Evolutionary conservation across 2,797 vertebrate species (phyloP), one percentile per base, ranked within the genome.

Genomic region (Varecia variegata): DNA sequence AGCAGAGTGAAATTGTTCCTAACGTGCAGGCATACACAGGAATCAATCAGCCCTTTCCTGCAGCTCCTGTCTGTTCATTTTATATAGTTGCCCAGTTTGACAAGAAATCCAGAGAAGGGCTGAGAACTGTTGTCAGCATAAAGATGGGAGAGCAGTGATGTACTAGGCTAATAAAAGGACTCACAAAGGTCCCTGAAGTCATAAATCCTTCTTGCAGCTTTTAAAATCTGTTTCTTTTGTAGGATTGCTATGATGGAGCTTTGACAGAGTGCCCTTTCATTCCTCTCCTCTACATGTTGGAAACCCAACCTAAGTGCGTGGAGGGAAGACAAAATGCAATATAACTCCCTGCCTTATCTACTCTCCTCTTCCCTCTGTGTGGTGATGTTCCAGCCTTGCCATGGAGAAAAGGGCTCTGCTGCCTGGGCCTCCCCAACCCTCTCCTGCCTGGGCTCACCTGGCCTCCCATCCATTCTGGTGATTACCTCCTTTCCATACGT

Each of bases 161-260:
- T 97, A 88, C 95, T 1, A 47, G 97, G 96, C 95, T 98, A 98
- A 98, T 97, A 97, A 98, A 98, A 98, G 90, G 94, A 92, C 94
- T 96, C 93, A 95, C 95, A 97, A 98, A 97, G 93, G 96, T 98
- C 96, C 96, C 96, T 91, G 79, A 95, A 96, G 97, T 95, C 98
- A 96, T 97, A 98, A 98, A 98, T 98, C 85, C 96, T 98, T 97
- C 98, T 96, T 73, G 79, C 35, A 20, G 97, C 96, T 98, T 98
- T 98, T 98, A 98, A 97, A 93, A 98, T 98, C 98, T 97, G 95
- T 97, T 98, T 98, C 98, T 97, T 98, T 98, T 96, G 95, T 86
- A 97, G 96, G 95, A 97, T 95, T 96, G 96, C 88, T 56, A 73
- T 93, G 0, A 1, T 9, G 25, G 94, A 79, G 95, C 97, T 52